Percentiles rank a stretch among this genome's conserved stretches.
phyloP scores from a whole-genome alignment of 2,888 invertebrate species.

The Himalopsyche japonica region DNA sequence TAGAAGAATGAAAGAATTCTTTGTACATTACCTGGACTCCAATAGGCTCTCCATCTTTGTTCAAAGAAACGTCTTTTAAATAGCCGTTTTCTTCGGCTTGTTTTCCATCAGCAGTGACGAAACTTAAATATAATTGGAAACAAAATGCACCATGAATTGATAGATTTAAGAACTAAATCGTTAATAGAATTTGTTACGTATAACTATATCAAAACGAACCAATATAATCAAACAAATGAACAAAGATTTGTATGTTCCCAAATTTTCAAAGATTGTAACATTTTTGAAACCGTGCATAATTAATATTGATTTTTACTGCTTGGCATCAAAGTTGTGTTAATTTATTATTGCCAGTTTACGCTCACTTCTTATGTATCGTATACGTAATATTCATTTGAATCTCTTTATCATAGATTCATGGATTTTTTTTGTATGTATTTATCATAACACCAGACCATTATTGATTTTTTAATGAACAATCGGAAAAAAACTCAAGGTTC shows the following conservation, averaged over 20 bases:
- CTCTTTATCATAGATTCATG: neutral
- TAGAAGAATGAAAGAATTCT: no score
- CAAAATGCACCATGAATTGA: neutral
- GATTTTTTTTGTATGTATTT: neutral
- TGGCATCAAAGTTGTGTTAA: no score
- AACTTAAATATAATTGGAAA: slow-evolving; percentile 57
- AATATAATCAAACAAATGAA: no score
- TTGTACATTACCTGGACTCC: slow-evolving; percentile 51
- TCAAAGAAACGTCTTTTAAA: slow-evolving; percentile 69
- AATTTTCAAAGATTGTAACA: no score
- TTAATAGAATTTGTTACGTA: no score
- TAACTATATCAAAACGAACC: no score
- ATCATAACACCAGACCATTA: neutral
- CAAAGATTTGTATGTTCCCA: no score
- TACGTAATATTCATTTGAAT: neutral
- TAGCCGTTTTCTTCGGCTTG: slow-evolving; percentile 78
- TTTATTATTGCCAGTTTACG: neutral
- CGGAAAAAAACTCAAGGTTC: neutral
- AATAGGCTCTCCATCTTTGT: slow-evolving; percentile 67
- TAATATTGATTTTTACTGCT: no score
- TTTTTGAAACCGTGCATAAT: no score
- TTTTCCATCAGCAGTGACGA: slow-evolving; percentile 76
- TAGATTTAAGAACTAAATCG: neutral
- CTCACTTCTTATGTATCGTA: neutral
- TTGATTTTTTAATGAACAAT: slow-evolving; percentile 1